Evolutionary conservation across 2,113 vertebrate genomes (phyloP).

Genomic region (Microcebus ravelobensis): DNA sequence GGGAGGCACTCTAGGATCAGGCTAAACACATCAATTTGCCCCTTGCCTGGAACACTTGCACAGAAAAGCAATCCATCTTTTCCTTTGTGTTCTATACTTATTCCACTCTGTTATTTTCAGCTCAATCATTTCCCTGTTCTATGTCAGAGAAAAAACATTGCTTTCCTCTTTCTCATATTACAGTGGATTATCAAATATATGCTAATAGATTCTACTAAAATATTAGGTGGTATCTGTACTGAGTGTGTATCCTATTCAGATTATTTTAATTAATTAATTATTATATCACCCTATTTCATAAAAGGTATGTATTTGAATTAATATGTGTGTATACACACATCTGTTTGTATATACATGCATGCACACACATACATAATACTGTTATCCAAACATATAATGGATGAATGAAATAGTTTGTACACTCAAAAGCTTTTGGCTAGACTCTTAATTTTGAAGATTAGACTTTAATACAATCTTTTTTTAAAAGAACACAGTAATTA

Average conservation of each 20-base stretch:
- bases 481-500: neutral
- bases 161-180: neutral
- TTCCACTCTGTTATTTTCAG: neutral
- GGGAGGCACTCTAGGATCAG: neutral
- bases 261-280: neutral
- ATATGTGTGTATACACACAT: neutral
- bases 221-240: neutral
- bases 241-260: neutral
- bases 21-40: neutral
- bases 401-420: neutral
- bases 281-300: neutral
- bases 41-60: neutral
- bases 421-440: neutral
- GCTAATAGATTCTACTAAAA: neutral
- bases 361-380: neutral
- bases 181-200: neutral
- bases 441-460: neutral
- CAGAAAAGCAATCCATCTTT: neutral
- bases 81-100: neutral
- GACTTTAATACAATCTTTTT: neutral
- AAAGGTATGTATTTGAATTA: neutral
- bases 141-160: neutral
- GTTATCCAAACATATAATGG: neutral
- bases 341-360: neutral
- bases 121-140: neutral